phyloP scores from a whole-genome alignment of 2,797 vertebrate genomes.

The Platalea minor region DNA sequence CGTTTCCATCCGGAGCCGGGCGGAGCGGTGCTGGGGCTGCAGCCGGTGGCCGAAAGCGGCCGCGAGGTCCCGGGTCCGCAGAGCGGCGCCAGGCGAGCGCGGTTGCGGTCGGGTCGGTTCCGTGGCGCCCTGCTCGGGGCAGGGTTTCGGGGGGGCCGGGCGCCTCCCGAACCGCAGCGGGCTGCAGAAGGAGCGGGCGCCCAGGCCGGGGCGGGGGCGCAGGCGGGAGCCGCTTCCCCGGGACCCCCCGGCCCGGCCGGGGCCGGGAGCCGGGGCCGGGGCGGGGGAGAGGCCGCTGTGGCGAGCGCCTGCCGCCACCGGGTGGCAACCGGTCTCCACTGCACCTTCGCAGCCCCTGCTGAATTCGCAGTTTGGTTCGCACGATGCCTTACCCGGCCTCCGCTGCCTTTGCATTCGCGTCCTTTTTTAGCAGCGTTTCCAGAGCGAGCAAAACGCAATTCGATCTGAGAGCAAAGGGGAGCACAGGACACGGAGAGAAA shows the following conservation, averaged over 20 bases:
- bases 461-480: neutral
- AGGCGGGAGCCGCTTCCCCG: too few relatives aligned
- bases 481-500: neutral
- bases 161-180: too few relatives aligned
- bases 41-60: neutral
- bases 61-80: neutral
- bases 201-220: too few relatives aligned
- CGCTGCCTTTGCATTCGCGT: accelerated
- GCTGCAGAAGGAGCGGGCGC: too few relatives aligned
- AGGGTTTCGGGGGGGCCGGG: too few relatives aligned
- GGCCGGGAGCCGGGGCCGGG: neutral
- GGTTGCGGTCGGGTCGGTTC: neutral
- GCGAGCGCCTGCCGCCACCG: constrained; percentile 39
- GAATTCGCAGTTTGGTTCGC: accelerated
- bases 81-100: accelerated
- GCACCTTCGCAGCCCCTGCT: neutral
- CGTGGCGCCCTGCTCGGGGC: too few relatives aligned
- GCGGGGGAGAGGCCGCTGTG: neutral
- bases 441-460: accelerated
- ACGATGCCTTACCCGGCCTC: accelerated
- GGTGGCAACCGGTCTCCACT: neutral
- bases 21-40: neutral
- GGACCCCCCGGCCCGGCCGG: too few relatives aligned
- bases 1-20: accelerated
- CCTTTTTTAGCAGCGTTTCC: neutral